Percentiles rank a stretch among this genome's conserved stretches.
phyloP scores from a whole-genome alignment of 2,888 invertebrate species.

The Catonia carolina region DNA sequence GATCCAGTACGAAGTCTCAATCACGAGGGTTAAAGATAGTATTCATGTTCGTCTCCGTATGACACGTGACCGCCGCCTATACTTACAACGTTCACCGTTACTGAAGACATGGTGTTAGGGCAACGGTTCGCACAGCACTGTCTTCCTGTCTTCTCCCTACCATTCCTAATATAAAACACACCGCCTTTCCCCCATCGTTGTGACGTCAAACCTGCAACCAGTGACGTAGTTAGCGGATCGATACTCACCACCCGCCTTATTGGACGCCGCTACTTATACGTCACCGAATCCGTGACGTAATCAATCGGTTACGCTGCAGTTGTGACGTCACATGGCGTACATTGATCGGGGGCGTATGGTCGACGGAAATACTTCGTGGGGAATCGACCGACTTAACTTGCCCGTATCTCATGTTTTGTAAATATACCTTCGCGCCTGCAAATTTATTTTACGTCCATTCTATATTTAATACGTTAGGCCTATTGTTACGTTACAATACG shows the following conservation, averaged over 20 bases:
- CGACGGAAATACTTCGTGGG: no score
- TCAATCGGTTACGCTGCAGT: not conserved
- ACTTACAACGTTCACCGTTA: constrained; percentile 11
- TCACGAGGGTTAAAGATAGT: not conserved
- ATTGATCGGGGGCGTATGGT: constrained; percentile 5
- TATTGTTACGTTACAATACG: no score
- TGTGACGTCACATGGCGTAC: not conserved
- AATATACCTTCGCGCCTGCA: no score
- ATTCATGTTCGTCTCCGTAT: constrained; percentile 1
- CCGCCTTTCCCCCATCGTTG: constrained; percentile 4
- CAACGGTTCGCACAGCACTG: constrained; percentile 14
- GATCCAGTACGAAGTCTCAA: not conserved
- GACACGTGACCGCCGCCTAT: no score
- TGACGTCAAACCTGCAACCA: constrained; percentile 1
- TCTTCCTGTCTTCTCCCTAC: constrained; percentile 8
- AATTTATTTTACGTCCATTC: no score
- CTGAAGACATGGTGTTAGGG: constrained; percentile 10
- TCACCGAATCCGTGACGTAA: not conserved
- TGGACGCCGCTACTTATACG: not conserved
- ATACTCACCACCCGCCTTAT: constrained; percentile 1
- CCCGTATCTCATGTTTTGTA: no score
- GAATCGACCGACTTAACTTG: no score
- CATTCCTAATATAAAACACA: constrained; percentile 8
- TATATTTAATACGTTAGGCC: no score
- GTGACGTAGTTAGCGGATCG: constrained; percentile 13